Evolutionary conservation across 2,888 invertebrate species (phyloP).

Genomic region (Epiblema foenella): DNA sequence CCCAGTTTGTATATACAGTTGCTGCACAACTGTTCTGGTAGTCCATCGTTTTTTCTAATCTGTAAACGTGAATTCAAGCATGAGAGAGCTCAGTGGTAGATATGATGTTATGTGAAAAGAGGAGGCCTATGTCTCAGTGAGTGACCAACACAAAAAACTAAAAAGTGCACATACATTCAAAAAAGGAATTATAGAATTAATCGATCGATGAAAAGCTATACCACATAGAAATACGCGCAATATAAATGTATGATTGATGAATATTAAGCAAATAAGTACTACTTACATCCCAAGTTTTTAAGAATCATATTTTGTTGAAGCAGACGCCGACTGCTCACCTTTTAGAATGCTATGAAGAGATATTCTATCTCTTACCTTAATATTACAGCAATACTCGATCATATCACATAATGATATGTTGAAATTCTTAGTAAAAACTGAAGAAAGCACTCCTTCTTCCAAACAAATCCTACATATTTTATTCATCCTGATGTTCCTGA

Average conservation of each 20-base stretch:
- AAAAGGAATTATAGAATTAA: too few species aligned
- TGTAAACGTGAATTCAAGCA: slow-evolving; percentile 56
- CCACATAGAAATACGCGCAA: too few species aligned
- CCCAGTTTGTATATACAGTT: slow-evolving; percentile 86
- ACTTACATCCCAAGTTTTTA: too few species aligned
- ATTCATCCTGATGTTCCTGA: slow-evolving; percentile 63
- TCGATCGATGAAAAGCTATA: too few species aligned
- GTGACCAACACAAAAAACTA: too few species aligned
- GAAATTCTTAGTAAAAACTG: slow-evolving; percentile 85
- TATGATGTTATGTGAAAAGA: too few species aligned
- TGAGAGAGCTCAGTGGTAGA: too few species aligned
- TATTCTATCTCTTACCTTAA: slow-evolving; percentile 70
- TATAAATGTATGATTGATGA: too few species aligned
- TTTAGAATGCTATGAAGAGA: neutral
- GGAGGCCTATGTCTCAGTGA: too few species aligned
- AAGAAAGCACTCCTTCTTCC: slow-evolving; percentile 86
- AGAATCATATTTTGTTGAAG: neutral
- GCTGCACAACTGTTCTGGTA: slow-evolving; percentile 86
- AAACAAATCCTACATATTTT: slow-evolving; percentile 86
- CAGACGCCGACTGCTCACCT: neutral
- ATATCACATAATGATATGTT: slow-evolving; percentile 85
- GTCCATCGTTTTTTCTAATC: slow-evolving; percentile 82
- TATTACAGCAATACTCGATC: slow-evolving; percentile 85
- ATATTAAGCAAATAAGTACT: too few species aligned
- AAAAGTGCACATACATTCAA: too few species aligned